Evolutionary conservation across 2,113 vertebrate genomes (phyloP).

Genomic region (Hypocryptadius cinnamomeus): DNA sequence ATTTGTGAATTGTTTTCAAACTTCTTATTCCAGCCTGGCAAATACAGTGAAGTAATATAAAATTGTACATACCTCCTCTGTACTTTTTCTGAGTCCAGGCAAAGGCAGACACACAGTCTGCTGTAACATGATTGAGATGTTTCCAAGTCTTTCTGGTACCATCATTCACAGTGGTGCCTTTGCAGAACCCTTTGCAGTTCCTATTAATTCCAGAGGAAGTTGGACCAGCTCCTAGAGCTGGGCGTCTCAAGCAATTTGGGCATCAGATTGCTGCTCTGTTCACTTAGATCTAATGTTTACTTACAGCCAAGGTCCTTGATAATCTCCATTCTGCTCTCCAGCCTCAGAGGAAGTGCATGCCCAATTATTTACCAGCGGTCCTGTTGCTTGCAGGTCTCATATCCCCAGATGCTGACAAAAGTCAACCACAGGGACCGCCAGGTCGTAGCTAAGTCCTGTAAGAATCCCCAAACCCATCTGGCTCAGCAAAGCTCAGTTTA

Average conservation of each 20-base stretch:
- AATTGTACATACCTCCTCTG: neutral
- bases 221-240: neutral
- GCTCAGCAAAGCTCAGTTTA: neutral
- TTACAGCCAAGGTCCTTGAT: neutral
- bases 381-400: neutral
- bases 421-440: neutral
- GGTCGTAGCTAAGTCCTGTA: rapidly evolving
- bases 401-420: neutral
- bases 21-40: neutral
- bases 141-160: neutral
- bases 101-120: neutral
- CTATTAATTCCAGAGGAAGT: neutral
- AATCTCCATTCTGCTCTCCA: neutral
- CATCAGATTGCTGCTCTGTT: neutral
- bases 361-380: neutral
- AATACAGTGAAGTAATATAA: neutral
- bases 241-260: neutral
- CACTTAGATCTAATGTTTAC: neutral
- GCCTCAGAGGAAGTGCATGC: neutral
- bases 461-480: neutral
- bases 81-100: neutral
- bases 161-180: neutral
- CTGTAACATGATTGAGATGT: neutral
- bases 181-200: neutral
- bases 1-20: neutral